Evolutionary conservation across 2,888 invertebrate genomes (phyloP), one percentile per base, ranked within the genome.

Genomic region (Caenorhabditis angaria): DNA sequence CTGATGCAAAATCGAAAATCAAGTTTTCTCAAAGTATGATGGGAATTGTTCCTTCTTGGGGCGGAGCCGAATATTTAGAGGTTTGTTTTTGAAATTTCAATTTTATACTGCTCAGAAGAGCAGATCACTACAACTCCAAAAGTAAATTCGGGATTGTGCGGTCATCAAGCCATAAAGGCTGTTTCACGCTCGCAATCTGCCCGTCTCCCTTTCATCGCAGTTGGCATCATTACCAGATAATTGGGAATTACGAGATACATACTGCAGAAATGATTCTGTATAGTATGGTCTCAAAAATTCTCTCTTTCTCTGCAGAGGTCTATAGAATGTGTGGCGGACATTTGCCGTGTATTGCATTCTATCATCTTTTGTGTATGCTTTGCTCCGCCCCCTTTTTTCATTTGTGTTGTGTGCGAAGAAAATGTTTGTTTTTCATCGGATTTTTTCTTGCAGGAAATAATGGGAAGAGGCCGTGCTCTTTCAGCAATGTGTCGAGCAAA

Each of bases 241-340:
- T 64, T 67, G 75, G 77, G 66, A 63, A 72, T 70, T 67, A 74
- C 66, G 77, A 77, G 70, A 75, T 74, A 73, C 77, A 75, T 65
- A 77, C 77, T 75, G 70, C 77, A 77, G 77, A 77, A 77, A 75
- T 74, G 77, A 77, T 77, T 74, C 77, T 75, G 77, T 77, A 70
- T 74, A 77, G 77, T 77, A 77, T 75, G 77, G 73, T 75, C 70
- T 77, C 75, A 54, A 61, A 50, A 10, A 28, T 61, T 51, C 29
- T 50, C 51, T 55, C 41, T 41, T 41, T 41, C 14, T 14, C 14
- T 14, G 14, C 8, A 2, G 18, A 41, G 60, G 41, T 64, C 70
- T 10, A 53, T 70, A 12, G 32, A 35, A 48, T 41, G 59, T 1
- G 65, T 63, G 70, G 56, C 60, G 18, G 50, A 47, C 12, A 62